Evolutionary conservation across 2,888 invertebrate species (phyloP).

Genomic region (Meteorus cinctellus): DNA sequence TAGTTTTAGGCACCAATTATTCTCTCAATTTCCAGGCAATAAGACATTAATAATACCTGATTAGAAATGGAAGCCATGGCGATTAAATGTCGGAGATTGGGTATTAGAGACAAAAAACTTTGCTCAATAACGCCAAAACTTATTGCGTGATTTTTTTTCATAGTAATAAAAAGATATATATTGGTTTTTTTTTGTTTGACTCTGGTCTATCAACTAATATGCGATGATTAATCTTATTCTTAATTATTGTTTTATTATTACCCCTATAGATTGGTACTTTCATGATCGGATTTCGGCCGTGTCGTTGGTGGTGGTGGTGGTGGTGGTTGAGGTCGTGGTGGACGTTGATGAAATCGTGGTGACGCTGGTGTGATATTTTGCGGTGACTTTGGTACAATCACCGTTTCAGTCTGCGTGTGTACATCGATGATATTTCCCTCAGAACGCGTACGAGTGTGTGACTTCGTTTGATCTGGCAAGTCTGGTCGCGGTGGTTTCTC

Average conservation of each 20-base stretch:
- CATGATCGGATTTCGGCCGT: constrained; percentile 67
- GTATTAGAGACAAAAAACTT: neutral
- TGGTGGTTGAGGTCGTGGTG: constrained; percentile 70
- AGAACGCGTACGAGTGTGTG: constrained; percentile 74
- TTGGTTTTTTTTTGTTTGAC: constrained; percentile 16
- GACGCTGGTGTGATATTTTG: constrained; percentile 63
- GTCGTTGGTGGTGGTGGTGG: constrained; percentile 69
- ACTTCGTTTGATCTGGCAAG: constrained; percentile 62
- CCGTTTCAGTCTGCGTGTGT: constrained; percentile 69
- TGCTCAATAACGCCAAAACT: neutral
- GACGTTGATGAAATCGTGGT: constrained; percentile 65
- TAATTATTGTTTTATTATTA: constrained; percentile 25
- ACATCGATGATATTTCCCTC: constrained; percentile 79
- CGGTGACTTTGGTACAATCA: constrained; percentile 64
- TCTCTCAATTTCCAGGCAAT: neutral
- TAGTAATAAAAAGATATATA: constrained; percentile 13
- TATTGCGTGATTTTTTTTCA: neutral
- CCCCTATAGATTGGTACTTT: constrained; percentile 69
- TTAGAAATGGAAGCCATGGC: constrained; percentile 35
- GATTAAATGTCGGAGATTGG: constrained; percentile 5
- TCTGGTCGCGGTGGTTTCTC: constrained; percentile 60
- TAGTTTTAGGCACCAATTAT: constrained; percentile 15
- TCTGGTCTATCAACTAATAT: neutral
- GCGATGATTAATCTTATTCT: neutral
- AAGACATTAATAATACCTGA: neutral